phyloP scores from a whole-genome alignment of 1,140 invertebrate genomes.

The Aporrectodea caliginosa region DNA sequence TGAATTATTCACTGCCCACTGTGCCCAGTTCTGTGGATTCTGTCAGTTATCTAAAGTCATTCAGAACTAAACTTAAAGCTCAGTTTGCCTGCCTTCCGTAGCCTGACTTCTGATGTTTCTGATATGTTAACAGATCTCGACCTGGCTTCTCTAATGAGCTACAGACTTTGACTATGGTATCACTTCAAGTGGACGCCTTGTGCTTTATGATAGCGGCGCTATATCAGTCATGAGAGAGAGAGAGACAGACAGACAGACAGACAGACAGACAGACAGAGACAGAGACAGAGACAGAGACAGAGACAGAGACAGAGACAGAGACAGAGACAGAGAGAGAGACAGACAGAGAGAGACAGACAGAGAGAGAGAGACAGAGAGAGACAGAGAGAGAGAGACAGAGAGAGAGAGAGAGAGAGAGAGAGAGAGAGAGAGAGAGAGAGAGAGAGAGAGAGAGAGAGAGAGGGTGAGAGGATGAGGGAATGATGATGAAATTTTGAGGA shows the following conservation, averaged over 20 bases:
- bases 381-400: constrained; percentile 17
- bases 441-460: constrained; percentile 12
- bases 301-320: constrained; percentile 3
- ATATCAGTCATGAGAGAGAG: not conserved
- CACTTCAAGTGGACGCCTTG: not conserved
- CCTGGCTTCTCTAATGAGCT: too few relatives aligned
- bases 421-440: constrained; percentile 22
- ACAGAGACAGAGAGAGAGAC: constrained; percentile 15
- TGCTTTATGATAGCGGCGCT: too few relatives aligned
- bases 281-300: constrained; percentile 7
- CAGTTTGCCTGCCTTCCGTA: not conserved
- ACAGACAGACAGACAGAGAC: constrained; percentile 5
- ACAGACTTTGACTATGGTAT: too few relatives aligned
- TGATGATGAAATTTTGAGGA: not conserved
- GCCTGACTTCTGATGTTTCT: not conserved
- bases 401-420: constrained; percentile 22
- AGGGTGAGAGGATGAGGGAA: not conserved
- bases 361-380: constrained; percentile 17
- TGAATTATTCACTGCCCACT: too few relatives aligned
- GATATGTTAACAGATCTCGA: not conserved
- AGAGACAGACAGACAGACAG: not conserved
- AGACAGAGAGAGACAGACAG: constrained; percentile 10
- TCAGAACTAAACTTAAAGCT: too few relatives aligned
- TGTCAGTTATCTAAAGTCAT: too few relatives aligned
- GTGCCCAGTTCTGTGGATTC: too few relatives aligned